These are phyloP conservation scores for Lagenorhynchus albirostris DNA, from an alignment of 2,113 vertebrate genomes.

Conservation along the genomic window DNA sequence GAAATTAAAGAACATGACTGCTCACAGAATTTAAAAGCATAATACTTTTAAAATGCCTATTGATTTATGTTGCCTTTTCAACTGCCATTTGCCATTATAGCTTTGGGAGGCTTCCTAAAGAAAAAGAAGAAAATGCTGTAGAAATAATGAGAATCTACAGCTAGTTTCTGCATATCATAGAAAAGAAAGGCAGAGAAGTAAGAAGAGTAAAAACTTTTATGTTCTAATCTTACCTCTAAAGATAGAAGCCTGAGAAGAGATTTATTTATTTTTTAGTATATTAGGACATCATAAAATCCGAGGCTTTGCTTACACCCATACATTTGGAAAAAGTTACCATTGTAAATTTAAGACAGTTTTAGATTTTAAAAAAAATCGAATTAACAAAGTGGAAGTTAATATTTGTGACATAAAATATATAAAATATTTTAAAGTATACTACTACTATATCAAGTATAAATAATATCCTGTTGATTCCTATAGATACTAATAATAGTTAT, in stretches of 20 bases:
- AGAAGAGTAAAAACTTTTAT: neutral
- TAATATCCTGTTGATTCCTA: neutral
- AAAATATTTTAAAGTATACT: neutral
- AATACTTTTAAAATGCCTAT: neutral
- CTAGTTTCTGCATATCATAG: neutral
- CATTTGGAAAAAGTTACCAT: neutral
- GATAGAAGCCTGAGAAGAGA: neutral
- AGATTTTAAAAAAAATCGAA: neutral
- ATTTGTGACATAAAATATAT: neutral
- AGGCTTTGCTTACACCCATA: neutral
- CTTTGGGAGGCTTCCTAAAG: neutral
- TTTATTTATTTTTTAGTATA: neutral
- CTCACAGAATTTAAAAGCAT: neutral
- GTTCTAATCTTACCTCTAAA: neutral
- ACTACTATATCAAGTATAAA: neutral
- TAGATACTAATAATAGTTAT: neutral
- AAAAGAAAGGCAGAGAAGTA: neutral
- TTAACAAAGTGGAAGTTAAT: neutral
- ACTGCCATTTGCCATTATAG: neutral
- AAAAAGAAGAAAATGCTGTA: neutral
- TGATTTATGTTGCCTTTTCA: neutral
- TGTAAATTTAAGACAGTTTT: neutral
- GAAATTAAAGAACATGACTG: neutral
- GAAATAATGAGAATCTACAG: neutral
- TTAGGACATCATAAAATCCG: neutral